Base-by-base conservation (phyloP, 1,140 invertebrate species). In the Batillaria attramentaria region DNA sequence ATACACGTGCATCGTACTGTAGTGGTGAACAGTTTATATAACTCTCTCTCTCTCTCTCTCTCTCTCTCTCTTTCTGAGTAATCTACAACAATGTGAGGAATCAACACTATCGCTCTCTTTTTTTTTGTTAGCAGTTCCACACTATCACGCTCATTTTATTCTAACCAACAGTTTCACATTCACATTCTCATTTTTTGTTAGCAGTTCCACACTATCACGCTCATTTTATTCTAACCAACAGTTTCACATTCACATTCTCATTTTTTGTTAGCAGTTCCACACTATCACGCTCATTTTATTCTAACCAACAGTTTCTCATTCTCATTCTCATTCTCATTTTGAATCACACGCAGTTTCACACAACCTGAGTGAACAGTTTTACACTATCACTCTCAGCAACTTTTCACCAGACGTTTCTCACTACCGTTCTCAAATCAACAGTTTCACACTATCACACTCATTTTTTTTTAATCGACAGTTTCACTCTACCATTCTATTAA, bases 21-120 rank as follows among this genome's bases (percentile, higher is more conserved):
- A 50, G 24, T 24, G 39, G 43, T 42, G 42, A 16, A 72, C 35
- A n/a, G 13, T 4, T 8, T 72, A 6, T 28, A 43, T 72, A 42
- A 42, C 28, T 42, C 8, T 42, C 39, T 42, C 37, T 54, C 31
- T 72, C 70, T 54, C 46, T 72, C 16, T 31, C 70, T 72, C 70
- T 72, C 70, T 72, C 42, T 72, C 43, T 72, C 69, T 72, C 69
- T 43, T n/a, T n/a, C 41, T n/a, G 13, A n/a, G 24, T 31, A 4
- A 62, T 28, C 57, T 6, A 24, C 57, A 62, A 62, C n/a, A 24
- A 62, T n/a, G 33, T 62, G 13, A 6, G 33, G 8, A 10, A 62
- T 28, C 57, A 62, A 13, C 24, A 24, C 37, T 28, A 33, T 72
- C 24, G 13, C 24, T 41, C 37, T 72, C 35, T 42, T 37, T 42